Evolutionary conservation across 2,797 vertebrate species (phyloP), one percentile per base, ranked within the genome.

Genomic region (Luscinia megarhynchos): DNA sequence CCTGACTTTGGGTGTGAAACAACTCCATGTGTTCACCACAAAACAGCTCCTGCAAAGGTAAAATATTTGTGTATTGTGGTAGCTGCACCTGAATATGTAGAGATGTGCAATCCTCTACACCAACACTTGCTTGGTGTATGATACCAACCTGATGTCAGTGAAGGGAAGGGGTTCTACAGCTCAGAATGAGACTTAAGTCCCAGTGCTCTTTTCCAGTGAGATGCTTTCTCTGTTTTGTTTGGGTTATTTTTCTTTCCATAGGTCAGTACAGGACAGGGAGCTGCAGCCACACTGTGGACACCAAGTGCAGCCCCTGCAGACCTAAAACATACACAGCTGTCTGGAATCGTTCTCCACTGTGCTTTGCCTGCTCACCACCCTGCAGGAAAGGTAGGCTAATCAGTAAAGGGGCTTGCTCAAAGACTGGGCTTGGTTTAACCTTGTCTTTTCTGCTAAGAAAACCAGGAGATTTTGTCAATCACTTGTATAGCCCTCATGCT

Each of bases 301-400:
- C 97, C 0, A 63, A 95, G 63, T 98, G 98, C 27, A 45, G 30
- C 6, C 67, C 64, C 19, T 98, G 98, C 3, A 85, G 83, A 29
- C 20, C 45, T 3, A 82, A 95, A 59, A 97, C 80, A 0, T 97
- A 87, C 23, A 98, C 97, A 2, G 51, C 81, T 1, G 27, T 94
- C 77, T 98, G 96, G 97, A 98, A 97, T 22, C 15, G 11, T 43
- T 80, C 96, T 16, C 15, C n/a, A 1, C 91, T 70, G 29, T 98
- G 98, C 69, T 93, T 98, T 21, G 94, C 96, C 74, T 98, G 98
- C 26, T 57, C 77, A 2, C 85, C 97, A 9, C 85, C 38, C 54
- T 98, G 98, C 84, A 91, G 54, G 51, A 6, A 22, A 30, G 95
- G 98, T 98, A 91, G 77, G 54, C 12, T 6, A n/a, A n/a, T n/a